Percentiles rank a stretch among this genome's conserved stretches.
Evolutionary conservation across 2,797 vertebrate genomes (phyloP).

Genomic region (Staurois parvus): DNA sequence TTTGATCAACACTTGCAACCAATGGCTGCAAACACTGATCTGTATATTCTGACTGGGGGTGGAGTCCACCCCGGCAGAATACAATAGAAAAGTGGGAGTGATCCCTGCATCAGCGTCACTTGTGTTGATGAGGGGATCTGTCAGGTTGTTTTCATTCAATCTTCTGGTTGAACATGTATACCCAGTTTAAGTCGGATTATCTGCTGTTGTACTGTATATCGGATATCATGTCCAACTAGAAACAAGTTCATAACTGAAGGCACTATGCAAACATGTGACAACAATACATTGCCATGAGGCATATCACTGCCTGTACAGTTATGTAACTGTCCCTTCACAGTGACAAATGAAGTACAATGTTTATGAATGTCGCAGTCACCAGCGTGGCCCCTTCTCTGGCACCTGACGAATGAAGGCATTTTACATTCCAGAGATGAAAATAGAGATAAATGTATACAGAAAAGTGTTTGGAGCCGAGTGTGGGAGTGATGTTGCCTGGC

Average conservation of each 20-base stretch:
- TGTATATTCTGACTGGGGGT: too few relatives aligned
- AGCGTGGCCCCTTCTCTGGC: constrained; percentile 27
- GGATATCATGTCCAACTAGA: background rate
- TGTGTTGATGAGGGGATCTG: too few relatives aligned
- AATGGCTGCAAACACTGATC: too few relatives aligned
- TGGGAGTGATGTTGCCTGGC: constrained; percentile 54
- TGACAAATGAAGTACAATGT: background rate
- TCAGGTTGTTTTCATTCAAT: too few relatives aligned
- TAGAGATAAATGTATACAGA: constrained; percentile 48
- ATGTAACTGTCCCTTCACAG: background rate
- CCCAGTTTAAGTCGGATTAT: background rate
- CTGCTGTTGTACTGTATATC: background rate
- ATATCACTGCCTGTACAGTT: background rate
- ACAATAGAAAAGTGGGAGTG: too few relatives aligned
- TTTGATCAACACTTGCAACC: too few relatives aligned
- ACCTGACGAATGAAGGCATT: constrained; percentile 31
- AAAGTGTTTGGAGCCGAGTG: constrained; percentile 21
- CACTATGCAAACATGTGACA: background rate
- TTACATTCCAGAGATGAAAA: constrained; percentile 44
- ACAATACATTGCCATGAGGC: background rate
- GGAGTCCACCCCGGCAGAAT: too few relatives aligned
- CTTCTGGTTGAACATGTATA: too few relatives aligned
- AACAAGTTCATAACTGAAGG: background rate
- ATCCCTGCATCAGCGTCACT: too few relatives aligned
- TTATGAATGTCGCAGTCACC: background rate